phyloP scores from a whole-genome alignment of 2,797 vertebrate species.

The Macropodus opercularis region DNA sequence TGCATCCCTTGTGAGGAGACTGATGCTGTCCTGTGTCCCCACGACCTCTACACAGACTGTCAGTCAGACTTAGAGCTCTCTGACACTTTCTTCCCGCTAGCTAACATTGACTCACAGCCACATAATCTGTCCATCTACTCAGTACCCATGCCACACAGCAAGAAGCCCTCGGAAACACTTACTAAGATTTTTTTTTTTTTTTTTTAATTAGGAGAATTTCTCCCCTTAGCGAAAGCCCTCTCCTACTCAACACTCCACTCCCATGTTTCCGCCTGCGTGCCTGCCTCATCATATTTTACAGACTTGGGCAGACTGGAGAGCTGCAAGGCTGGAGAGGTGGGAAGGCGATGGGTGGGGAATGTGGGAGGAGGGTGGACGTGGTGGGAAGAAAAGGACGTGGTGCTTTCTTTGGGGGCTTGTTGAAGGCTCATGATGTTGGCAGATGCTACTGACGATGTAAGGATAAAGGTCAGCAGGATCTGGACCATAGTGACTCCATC shows the following conservation, averaged over 20 bases:
- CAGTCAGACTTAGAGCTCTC: conserved; percentile 62
- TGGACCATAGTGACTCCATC: conserved; percentile 41
- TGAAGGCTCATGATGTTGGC: conserved; percentile 37
- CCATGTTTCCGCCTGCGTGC: conserved; percentile 51
- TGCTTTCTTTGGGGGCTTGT: conserved; percentile 19
- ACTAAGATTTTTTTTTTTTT: conserved; percentile 54
- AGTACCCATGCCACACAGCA: conserved; percentile 51
- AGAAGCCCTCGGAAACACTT: conserved; percentile 54
- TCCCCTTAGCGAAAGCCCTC: conserved; percentile 64
- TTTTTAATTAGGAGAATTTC: conserved; percentile 69
- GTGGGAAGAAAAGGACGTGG: conserved; percentile 20
- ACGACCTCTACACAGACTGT: conserved; percentile 64
- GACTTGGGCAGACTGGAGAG: conserved; percentile 52
- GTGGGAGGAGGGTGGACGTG: conserved; percentile 46
- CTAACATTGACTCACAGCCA: conserved; percentile 62
- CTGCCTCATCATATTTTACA: conserved; percentile 71
- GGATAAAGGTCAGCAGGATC: conserved; percentile 43
- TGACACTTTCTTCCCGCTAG: conserved; percentile 58
- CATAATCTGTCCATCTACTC: conserved; percentile 61
- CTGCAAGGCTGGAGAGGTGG: conserved; percentile 60
- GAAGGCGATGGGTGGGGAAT: conserved; percentile 40
- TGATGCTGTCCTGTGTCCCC: conserved; percentile 43
- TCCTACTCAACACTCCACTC: conserved; percentile 45
- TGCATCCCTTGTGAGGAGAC: conserved; percentile 33
- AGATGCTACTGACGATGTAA: conserved; percentile 30